Percentiles rank a stretch among this genome's conserved stretches.
These are phyloP conservation scores for Bombyx huttoni DNA, from an alignment of 2,888 invertebrate species.

Conservation along the genomic window DNA sequence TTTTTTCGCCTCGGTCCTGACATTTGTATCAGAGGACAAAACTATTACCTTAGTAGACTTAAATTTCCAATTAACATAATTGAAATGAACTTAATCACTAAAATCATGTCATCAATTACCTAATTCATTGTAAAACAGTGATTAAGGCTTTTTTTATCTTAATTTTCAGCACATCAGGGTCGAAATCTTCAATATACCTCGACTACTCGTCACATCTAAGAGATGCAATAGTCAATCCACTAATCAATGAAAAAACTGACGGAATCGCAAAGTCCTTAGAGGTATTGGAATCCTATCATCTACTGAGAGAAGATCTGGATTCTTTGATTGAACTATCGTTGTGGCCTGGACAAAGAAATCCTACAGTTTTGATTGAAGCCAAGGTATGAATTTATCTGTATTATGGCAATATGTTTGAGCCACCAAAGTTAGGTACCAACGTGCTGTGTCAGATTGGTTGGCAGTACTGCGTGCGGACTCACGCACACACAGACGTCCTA, in stretches of 20 bases:
- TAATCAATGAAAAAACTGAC: slow-evolving; percentile 77
- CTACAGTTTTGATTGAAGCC: slow-evolving; percentile 81
- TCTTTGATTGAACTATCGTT: slow-evolving; percentile 86
- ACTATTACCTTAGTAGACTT: no score
- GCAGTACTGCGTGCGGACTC: no score
- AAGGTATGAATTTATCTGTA: slow-evolving; percentile 57
- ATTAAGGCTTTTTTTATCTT: no score
- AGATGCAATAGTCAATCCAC: slow-evolving; percentile 81
- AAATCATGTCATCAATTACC: no score
- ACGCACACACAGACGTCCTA: no score
- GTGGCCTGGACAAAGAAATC: slow-evolving; percentile 87
- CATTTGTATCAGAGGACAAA: no score
- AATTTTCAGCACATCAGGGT: slow-evolving; percentile 78
- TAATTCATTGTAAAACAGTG: no score
- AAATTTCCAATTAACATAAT: no score
- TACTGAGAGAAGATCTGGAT: slow-evolving; percentile 93
- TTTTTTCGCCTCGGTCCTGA: no score
- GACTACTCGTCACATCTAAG: slow-evolving; percentile 90
- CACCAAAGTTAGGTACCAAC: no score
- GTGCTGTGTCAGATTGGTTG: no score
- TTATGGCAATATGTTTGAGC: no score
- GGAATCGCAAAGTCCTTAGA: slow-evolving; percentile 81
- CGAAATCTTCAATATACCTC: slow-evolving; percentile 84
- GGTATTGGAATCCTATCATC: slow-evolving; percentile 86
- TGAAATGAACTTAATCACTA: neutral